Percentiles rank a stretch among this genome's conserved stretches.
These are phyloP conservation scores for Caerostris extrusa DNA, from an alignment of 1,140 invertebrate species.

Conservation along the genomic window DNA sequence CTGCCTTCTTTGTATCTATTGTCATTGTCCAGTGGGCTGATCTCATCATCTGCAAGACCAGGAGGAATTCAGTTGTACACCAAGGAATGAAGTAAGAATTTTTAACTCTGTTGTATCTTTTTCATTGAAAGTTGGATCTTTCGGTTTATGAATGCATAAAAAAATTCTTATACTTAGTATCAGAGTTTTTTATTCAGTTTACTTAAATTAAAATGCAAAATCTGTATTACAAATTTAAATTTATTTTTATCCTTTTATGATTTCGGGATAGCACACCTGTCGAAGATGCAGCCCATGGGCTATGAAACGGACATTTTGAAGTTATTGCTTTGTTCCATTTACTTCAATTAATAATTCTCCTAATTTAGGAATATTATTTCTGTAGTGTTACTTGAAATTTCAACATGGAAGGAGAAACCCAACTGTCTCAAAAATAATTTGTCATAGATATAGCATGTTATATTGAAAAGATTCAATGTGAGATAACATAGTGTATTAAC, in stretches of 20 bases:
- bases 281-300: no score
- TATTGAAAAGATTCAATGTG: no score
- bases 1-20: conserved; percentile 87
- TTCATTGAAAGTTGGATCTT: neutral
- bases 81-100: conserved; percentile 84
- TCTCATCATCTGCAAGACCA: conserved; percentile 87
- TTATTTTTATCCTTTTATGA: neutral
- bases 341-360: no score
- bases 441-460: no score
- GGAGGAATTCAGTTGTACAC: conserved; percentile 85
- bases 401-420: no score
- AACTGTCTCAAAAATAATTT: no score
- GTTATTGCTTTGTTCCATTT: no score
- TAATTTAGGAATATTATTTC: no score
- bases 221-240: neutral
- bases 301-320: no score
- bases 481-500: no score
- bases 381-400: no score
- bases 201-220: neutral
- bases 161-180: neutral
- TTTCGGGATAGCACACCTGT: neutral
- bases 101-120: neutral
- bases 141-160: neutral
- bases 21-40: conserved; percentile 88
- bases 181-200: neutral